Conservation (phyloP, 2,113 vertebrate species). For the Canis aureus region DNA sequence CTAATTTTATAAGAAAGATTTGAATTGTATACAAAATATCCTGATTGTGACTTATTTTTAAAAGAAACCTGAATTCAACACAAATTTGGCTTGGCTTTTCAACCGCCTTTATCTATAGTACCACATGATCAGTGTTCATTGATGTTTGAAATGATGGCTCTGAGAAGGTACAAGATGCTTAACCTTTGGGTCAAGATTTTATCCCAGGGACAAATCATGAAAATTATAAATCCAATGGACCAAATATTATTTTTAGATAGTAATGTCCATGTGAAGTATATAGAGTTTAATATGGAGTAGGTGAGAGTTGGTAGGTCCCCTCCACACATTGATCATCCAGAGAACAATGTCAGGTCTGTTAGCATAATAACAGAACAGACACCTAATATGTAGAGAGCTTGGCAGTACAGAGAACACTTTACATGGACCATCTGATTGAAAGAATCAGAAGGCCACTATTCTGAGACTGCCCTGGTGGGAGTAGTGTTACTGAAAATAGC, state of each 20-base stretch:
- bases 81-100: neutral
- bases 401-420: neutral
- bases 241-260: neutral
- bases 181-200: neutral
- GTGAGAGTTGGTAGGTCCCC: neutral
- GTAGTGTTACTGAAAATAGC: neutral
- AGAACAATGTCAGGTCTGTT: neutral
- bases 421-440: neutral
- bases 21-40: neutral
- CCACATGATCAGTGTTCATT: neutral
- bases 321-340: neutral
- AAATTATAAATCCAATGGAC: neutral
- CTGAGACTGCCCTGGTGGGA: neutral
- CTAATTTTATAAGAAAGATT: neutral
- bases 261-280: neutral
- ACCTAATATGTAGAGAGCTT: neutral
- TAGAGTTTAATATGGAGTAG: neutral
- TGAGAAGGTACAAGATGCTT: neutral
- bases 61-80: neutral
- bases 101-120: neutral
- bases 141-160: neutral
- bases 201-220: neutral
- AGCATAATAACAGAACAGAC: neutral
- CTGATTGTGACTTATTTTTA: neutral
- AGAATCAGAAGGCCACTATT: neutral